Base-by-base conservation (phyloP, 2,888 invertebrate species). In the Conus canariensis region DNA sequence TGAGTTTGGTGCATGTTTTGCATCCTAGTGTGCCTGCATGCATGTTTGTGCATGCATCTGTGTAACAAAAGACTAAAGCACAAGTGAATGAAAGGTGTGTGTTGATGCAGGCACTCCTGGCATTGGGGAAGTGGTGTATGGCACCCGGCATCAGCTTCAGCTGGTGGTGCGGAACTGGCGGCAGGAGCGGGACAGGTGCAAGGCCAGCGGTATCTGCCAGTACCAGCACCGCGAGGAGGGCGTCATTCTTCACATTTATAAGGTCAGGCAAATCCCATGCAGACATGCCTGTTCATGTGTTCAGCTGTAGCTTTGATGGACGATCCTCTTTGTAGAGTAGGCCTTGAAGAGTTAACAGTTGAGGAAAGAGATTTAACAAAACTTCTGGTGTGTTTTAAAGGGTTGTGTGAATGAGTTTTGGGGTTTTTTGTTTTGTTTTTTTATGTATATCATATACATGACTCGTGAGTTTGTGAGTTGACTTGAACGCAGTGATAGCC, bases 121-220 rank as follows among this genome's bases (percentile, higher is more conserved):
- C 1, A 90, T 93, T 77, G 94, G 94, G 45, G 94, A 94, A 70
- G 95, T 95, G 10, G 94, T 95, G 25, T 94, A 94, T 91, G 94
- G 94, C 0, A 90, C 91, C 25, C 92, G 92, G 16, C 88, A 90
- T 0, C 93, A 93, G 87, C 90, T 95, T 22, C 87, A 90, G 30
- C 87, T 85, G 12, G 93, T 95, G 6, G 94, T 93, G 0, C 67
- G 90, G 58, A 89, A 87, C 80, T 90, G 91, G 91, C 89, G 90
- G 10, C 90, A 90, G 30, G 90, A 91, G 59, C 45, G 93, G 77
- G 90, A 91, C 16, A 92, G 93, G 25, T 93, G 91, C 85, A 87
- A 90, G 83, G 89, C 80, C 10, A 92, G 92, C 56, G 91, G 92
- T 4, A 89, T 64, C 19, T 91, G 93, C 45, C 91, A 92, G 14